Evolutionary conservation across 2,797 vertebrate species (phyloP).

Genomic region (Aeoliscus strigatus): DNA sequence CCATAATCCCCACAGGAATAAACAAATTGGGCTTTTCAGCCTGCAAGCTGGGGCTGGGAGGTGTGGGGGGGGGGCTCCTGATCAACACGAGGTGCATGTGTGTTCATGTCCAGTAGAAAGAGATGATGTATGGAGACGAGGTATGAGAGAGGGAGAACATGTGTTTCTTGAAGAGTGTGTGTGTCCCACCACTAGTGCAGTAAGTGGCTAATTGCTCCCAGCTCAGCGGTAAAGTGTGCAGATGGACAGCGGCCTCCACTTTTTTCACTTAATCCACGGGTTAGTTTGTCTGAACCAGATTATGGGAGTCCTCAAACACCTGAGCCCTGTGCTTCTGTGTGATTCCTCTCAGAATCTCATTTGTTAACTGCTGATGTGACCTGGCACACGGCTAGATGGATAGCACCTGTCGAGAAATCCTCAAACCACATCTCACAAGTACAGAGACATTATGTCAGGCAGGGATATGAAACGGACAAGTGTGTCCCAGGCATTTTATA

Average conservation of each 20-base stretch:
- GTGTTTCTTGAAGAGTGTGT: conserved; percentile 32
- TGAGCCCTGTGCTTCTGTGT: conserved; percentile 22
- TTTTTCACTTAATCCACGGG: conserved; percentile 56
- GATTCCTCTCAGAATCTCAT: too few species aligned
- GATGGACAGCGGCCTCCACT: conserved; percentile 35
- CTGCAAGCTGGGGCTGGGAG: conserved; percentile 59
- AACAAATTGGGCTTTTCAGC: conserved; percentile 77
- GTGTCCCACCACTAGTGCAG: conserved; percentile 34
- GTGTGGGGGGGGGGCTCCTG: too few species aligned
- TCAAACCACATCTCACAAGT: too few species aligned
- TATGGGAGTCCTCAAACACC: conserved; percentile 50
- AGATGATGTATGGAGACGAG: conserved; percentile 17
- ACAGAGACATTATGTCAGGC: too few species aligned
- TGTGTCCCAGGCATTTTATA: too few species aligned
- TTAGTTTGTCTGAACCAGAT: conserved; percentile 37
- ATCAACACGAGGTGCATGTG: conserved; percentile 40
- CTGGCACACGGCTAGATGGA: too few species aligned
- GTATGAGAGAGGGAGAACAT: conserved; percentile 43
- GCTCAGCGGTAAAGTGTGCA: conserved; percentile 38
- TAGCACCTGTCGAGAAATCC: too few species aligned
- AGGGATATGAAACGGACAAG: too few species aligned
- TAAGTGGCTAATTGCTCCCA: conserved; percentile 61
- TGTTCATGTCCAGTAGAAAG: conserved; percentile 9
- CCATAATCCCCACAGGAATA: conserved; percentile 72
- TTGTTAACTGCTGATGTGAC: too few species aligned